Evolutionary conservation across 2,888 invertebrate genomes (phyloP).

Genomic region (Xestia xanthographa): DNA sequence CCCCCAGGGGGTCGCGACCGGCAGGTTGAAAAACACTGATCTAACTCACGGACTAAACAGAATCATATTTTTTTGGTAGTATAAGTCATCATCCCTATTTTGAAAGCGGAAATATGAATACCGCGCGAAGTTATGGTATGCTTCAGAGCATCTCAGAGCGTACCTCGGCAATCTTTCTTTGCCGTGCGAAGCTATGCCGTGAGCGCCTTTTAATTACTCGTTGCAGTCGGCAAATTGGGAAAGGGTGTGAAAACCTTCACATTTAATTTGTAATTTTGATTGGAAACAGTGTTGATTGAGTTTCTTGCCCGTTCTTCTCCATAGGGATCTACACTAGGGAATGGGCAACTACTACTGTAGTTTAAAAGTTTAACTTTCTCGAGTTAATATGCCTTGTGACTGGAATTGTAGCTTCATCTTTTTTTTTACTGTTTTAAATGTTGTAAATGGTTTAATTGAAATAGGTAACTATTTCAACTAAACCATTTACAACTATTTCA

Average conservation of each 20-base stretch:
- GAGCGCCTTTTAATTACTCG: background rate
- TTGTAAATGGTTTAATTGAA: background rate
- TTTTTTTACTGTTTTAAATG: too few relatives aligned
- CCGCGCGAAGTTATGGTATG: background rate
- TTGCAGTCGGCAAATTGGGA: background rate
- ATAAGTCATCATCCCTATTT: background rate
- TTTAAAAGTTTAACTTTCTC: background rate
- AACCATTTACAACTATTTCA: too few relatives aligned
- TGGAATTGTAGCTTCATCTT: background rate
- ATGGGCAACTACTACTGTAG: too few relatives aligned
- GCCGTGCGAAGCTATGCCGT: too few relatives aligned
- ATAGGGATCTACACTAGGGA: background rate
- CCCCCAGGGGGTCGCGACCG: too few relatives aligned
- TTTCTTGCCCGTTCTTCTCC: background rate
- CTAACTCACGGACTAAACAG: too few relatives aligned
- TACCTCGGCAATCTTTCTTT: background rate
- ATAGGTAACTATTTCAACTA: background rate
- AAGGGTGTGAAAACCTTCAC: background rate
- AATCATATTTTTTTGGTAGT: too few relatives aligned
- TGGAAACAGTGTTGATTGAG: background rate
- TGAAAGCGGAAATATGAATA: background rate
- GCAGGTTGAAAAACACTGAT: too few relatives aligned
- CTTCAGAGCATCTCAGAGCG: background rate
- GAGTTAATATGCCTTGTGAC: background rate
- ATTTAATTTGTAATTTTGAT: background rate